Conservation (phyloP, 2,888 invertebrate species). For the Troides oblongomaculatus region DNA sequence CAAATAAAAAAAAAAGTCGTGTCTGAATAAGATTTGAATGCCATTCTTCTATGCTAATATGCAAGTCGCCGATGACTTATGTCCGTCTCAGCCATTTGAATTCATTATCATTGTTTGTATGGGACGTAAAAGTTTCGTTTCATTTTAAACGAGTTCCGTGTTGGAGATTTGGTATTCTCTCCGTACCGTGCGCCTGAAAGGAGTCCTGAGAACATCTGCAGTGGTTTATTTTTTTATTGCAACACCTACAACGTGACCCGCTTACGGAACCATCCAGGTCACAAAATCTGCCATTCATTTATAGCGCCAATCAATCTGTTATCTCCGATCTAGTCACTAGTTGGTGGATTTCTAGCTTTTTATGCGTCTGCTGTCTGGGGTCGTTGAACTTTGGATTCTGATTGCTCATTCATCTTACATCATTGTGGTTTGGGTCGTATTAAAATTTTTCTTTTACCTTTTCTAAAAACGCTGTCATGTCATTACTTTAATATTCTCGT, state of each 20-base stretch:
- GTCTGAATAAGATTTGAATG: constrained; percentile 20
- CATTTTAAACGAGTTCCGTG: constrained; percentile 43
- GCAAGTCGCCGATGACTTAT: constrained; percentile 31
- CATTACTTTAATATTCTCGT: constrained; percentile 50
- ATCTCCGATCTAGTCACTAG: constrained; percentile 71
- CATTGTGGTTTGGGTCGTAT: constrained; percentile 64
- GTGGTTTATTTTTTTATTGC: constrained; percentile 56
- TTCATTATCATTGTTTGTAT: constrained; percentile 31
- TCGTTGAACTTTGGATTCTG: constrained; percentile 71
- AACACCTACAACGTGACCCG: constrained; percentile 64
- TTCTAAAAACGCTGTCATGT: constrained; percentile 47
- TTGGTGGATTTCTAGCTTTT: constrained; percentile 74
- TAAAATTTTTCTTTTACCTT: constrained; percentile 58
- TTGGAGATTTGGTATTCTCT: constrained; percentile 52
- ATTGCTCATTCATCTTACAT: constrained; percentile 78
- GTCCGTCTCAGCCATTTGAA: constrained; percentile 30
- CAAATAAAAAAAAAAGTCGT: constrained; percentile 18
- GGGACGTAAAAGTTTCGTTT: constrained; percentile 33
- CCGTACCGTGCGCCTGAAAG: constrained; percentile 50
- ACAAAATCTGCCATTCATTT: constrained; percentile 67
- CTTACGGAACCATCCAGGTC: constrained; percentile 61
- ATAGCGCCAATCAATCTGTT: constrained; percentile 75
- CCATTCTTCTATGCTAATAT: constrained; percentile 28
- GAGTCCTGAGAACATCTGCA: constrained; percentile 50
- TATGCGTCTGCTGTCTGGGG: constrained; percentile 74